A percentile compares a stretch with the other conserved stretches of the same genome.
Conservation (phyloP, 2,113 vertebrate genomes). For the Turnix velox region DNA sequence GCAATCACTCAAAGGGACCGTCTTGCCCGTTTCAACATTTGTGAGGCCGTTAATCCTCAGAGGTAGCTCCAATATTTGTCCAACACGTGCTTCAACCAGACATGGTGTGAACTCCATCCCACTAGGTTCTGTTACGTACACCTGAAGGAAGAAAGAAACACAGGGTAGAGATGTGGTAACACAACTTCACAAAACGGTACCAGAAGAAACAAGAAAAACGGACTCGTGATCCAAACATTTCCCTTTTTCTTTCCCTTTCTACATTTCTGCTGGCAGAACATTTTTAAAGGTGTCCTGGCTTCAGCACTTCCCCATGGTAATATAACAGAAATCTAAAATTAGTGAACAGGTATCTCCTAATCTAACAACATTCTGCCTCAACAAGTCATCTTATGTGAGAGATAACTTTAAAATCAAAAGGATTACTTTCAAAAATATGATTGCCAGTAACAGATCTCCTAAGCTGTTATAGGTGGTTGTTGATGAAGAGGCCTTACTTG, state of each 20-base stretch:
- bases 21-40: constrained; percentile 60
- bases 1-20: constrained; percentile 87
- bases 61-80: constrained; percentile 84
- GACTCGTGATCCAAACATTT: not conserved
- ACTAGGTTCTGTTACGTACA: constrained; percentile 88
- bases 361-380: not conserved
- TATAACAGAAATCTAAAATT: not conserved
- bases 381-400: not conserved
- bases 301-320: not conserved
- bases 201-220: not conserved
- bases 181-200: not conserved
- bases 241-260: not conserved
- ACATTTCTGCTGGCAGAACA: not conserved
- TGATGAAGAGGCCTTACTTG: not conserved
- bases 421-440: not conserved
- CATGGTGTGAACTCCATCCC: constrained; percentile 88
- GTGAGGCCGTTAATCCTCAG: constrained; percentile 82
- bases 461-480: not conserved
- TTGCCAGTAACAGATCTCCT: not conserved
- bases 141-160: constrained; percentile 66
- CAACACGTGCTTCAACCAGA: constrained; percentile 83
- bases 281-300: not conserved
- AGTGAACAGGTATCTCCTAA: not conserved
- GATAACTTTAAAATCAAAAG: not conserved
- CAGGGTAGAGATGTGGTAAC: not conserved